A percentile compares a stretch with the other conserved stretches of the same genome.
These are phyloP conservation scores for Trachelus troglodyta DNA, from an alignment of 2,888 invertebrate genomes.

Conservation along the genomic window DNA sequence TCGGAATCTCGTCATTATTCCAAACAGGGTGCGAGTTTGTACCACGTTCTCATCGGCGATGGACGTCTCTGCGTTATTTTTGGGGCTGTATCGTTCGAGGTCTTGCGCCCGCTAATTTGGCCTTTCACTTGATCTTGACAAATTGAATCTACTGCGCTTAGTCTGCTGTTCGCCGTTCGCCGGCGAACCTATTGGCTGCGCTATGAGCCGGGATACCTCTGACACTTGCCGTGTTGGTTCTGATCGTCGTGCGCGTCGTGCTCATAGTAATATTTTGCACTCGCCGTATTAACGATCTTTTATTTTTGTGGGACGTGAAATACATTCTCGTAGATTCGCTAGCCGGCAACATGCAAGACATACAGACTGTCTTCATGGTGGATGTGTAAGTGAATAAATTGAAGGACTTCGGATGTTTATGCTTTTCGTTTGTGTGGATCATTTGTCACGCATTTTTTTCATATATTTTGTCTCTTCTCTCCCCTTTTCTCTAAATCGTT, in stretches of 20 bases:
- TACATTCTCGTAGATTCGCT: constrained; percentile 1
- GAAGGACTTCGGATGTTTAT: background rate
- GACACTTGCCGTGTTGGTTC: background rate
- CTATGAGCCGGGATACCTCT: background rate
- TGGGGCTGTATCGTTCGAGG: constrained; percentile 24
- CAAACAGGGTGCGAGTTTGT: background rate
- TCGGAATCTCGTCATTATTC: background rate
- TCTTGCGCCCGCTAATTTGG: constrained; percentile 32
- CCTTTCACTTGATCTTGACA: constrained; percentile 46
- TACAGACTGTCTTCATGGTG: constrained; percentile 21
- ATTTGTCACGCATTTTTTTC: background rate
- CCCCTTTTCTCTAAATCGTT: background rate
- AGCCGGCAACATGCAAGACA: constrained; percentile 29
- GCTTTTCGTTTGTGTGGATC: background rate
- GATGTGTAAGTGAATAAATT: background rate
- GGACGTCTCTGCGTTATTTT: constrained; percentile 29
- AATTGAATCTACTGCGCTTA: constrained; percentile 26
- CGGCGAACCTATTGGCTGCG: constrained; percentile 12
- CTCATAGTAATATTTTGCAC: background rate
- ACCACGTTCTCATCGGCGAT: background rate
- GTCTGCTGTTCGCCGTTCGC: background rate
- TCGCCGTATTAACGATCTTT: background rate
- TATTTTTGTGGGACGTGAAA: background rate
- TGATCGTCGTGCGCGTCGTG: background rate
- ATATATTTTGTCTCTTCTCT: background rate